Conservation (phyloP, 2,797 vertebrate genomes). For the Fringilla coelebs region DNA sequence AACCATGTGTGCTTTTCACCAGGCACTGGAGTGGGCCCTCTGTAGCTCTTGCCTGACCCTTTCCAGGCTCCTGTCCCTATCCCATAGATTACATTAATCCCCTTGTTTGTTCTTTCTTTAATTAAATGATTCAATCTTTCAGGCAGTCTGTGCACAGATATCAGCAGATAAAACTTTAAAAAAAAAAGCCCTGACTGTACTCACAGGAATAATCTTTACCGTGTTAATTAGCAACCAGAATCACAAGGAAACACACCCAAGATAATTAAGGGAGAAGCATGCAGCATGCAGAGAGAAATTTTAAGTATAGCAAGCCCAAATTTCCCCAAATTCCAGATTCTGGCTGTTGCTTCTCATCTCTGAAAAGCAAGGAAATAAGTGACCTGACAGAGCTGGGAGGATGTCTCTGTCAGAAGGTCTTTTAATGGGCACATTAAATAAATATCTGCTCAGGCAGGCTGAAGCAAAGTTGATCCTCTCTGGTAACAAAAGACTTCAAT, state of each 20-base stretch:
- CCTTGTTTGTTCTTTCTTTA: constrained; percentile 62
- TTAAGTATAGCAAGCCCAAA: background rate
- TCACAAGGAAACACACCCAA: background rate
- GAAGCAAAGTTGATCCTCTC: background rate
- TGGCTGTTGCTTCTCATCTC: background rate
- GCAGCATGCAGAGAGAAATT: accelerated
- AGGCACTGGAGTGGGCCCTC: background rate
- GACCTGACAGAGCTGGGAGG: background rate
- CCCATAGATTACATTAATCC: constrained; percentile 51
- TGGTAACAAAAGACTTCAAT: background rate
- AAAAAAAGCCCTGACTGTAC: background rate
- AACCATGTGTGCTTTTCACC: background rate
- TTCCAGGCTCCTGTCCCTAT: background rate
- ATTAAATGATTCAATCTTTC: constrained; percentile 68
- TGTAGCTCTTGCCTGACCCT: background rate
- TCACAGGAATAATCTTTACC: background rate
- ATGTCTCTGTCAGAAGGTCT: background rate
- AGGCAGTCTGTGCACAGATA: constrained; percentile 23
- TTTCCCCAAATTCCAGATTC: background rate
- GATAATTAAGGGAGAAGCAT: background rate
- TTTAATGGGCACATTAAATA: background rate
- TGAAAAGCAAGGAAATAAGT: background rate
- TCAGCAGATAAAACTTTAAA: background rate
- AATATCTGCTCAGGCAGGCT: background rate
- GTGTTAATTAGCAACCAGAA: constrained; percentile 28